Percentiles rank a stretch among this genome's conserved stretches.
Conservation (phyloP, 2,797 vertebrate genomes). For the Leucoraja ocellata region DNA sequence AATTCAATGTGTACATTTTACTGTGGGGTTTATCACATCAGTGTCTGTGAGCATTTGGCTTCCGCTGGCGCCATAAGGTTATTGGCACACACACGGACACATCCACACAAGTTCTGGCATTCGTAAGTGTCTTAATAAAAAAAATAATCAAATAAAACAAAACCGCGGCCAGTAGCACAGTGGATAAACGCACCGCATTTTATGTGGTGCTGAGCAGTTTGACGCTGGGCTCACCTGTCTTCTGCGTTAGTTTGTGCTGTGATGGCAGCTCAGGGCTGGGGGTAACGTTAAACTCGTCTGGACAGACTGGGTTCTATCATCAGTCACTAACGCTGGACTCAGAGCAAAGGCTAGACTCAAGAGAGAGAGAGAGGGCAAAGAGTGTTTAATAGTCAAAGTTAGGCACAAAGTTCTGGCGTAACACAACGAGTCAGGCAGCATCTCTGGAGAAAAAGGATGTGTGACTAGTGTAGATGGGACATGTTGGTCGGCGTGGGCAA, state of each 20-base stretch:
- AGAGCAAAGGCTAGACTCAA: too few species aligned
- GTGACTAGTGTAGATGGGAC: too few species aligned
- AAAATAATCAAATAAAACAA: not conserved
- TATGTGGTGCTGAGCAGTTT: not conserved
- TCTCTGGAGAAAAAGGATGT: too few species aligned
- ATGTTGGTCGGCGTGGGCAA: too few species aligned
- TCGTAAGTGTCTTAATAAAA: slow-evolving; percentile 25
- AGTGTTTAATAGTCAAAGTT: too few species aligned
- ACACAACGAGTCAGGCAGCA: too few species aligned
- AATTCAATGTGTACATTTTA: slow-evolving; percentile 34
- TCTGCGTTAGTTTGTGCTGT: not conserved
- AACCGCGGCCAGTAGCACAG: not conserved
- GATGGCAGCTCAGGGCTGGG: not conserved
- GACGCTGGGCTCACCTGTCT: not conserved
- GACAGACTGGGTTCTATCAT: not conserved
- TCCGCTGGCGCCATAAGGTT: slow-evolving; percentile 12
- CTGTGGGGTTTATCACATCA: slow-evolving; percentile 27
- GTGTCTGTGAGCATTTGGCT: slow-evolving; percentile 34
- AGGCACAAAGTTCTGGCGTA: too few species aligned
- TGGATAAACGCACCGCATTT: not conserved
- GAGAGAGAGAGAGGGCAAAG: too few species aligned
- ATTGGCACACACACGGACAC: not conserved
- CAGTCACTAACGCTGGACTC: not conserved
- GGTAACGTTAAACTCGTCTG: too few species aligned
- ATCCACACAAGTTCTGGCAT: not conserved